These are phyloP conservation scores for Xiphophorus couchianus DNA, from an alignment of 2,113 vertebrate genomes.

Conservation along the genomic window DNA sequence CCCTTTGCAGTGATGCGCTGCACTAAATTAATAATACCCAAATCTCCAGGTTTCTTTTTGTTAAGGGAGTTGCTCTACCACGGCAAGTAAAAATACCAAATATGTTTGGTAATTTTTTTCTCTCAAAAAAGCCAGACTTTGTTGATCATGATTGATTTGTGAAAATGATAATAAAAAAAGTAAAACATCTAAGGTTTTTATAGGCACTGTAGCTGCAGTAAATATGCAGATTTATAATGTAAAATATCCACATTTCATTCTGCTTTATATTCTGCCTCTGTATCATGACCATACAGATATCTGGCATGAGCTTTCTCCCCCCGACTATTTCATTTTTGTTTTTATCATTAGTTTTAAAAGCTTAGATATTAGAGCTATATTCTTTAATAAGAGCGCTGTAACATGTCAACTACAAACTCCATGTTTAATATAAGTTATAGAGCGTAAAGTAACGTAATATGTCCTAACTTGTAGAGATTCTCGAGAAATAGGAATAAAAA, in stretches of 20 bases:
- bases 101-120: too few species aligned
- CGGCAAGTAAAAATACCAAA: too few species aligned
- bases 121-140: too few species aligned
- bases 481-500: background rate
- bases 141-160: too few species aligned
- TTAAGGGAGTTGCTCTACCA: too few species aligned
- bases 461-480: background rate
- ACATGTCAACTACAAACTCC: background rate
- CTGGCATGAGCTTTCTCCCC: conserved; percentile 25
- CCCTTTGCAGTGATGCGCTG: too few species aligned
- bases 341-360: conserved; percentile 21
- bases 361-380: background rate
- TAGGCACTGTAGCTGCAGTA: background rate
- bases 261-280: conserved; percentile 35
- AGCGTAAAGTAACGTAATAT: too few species aligned
- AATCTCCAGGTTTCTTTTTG: too few species aligned
- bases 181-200: too few species aligned
- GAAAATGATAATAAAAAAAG: too few species aligned
- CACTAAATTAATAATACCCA: too few species aligned
- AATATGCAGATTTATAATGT: background rate
- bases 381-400: background rate
- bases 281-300: conserved; percentile 29
- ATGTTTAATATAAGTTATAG: too few species aligned
- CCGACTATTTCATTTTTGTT: background rate
- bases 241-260: conserved; percentile 5